Evolutionary conservation across 2,113 vertebrate genomes (phyloP).

Genomic region (Varanus salvator): DNA sequence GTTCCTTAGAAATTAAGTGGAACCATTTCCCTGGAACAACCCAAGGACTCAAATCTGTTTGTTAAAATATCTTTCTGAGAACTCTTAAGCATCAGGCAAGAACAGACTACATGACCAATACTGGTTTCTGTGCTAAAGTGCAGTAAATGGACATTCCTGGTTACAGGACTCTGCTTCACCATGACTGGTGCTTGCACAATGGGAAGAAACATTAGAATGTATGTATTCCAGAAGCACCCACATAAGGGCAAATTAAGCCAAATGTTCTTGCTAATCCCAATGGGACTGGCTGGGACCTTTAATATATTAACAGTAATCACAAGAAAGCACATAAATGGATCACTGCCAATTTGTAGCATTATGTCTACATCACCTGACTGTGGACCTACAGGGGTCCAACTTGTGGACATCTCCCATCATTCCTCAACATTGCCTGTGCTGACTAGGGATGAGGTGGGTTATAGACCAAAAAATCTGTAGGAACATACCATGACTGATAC

Average conservation of each 20-base stretch:
- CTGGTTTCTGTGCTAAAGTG: background rate
- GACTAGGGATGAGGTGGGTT: too few species aligned
- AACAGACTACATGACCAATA: background rate
- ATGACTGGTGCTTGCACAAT: background rate
- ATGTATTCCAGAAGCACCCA: background rate
- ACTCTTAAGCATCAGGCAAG: background rate
- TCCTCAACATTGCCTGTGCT: too few species aligned
- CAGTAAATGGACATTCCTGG: background rate
- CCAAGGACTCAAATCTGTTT: background rate
- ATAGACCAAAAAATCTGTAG: too few species aligned
- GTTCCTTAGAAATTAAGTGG: background rate
- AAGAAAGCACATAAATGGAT: background rate
- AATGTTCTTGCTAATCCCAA: background rate
- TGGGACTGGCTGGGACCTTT: background rate
- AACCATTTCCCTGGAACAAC: background rate
- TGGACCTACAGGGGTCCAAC: too few species aligned
- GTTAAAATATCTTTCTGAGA: background rate
- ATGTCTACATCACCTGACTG: background rate
- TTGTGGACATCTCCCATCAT: too few species aligned
- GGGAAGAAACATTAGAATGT: background rate
- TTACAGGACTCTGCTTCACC: background rate
- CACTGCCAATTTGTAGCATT: background rate
- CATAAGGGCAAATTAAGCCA: background rate
- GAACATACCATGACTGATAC: too few species aligned
- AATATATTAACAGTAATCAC: background rate